Conservation (phyloP, 2,797 vertebrate genomes). For the Tangara arthus region DNA sequence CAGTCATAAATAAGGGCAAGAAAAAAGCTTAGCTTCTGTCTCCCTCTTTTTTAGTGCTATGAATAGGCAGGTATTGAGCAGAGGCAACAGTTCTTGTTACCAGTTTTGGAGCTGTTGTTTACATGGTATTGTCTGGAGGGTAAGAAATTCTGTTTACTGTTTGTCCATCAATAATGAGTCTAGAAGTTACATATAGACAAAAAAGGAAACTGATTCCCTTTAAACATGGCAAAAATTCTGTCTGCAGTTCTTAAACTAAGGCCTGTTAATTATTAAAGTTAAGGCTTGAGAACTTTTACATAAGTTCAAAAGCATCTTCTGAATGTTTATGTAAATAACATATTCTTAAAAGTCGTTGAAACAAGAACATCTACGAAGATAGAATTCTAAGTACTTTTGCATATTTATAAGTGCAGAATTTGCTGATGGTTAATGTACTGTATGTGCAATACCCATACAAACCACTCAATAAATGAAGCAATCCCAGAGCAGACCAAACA, state of each 20-base stretch:
- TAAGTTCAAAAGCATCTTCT: background rate
- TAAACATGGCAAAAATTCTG: background rate
- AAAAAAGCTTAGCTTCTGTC: background rate
- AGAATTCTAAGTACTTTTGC: background rate
- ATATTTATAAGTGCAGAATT: background rate
- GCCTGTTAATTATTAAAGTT: background rate
- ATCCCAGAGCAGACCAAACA: background rate
- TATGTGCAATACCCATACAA: background rate
- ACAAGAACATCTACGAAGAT: background rate
- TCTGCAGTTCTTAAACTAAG: background rate
- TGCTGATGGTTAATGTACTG: background rate
- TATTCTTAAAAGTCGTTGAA: background rate
- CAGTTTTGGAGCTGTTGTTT: background rate
- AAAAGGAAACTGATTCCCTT: background rate
- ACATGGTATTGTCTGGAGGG: background rate
- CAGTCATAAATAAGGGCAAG: background rate
- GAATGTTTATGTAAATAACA: background rate
- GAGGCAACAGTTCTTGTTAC: background rate
- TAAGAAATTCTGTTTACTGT: background rate
- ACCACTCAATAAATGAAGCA: background rate
- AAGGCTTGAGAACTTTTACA: background rate
- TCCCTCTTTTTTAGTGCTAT: background rate
- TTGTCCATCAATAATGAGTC: background rate
- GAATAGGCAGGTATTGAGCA: background rate
- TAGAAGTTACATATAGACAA: background rate